Evolutionary conservation across 2,888 invertebrate genomes (phyloP).

Genomic region (Ditylenchus weischeri): DNA sequence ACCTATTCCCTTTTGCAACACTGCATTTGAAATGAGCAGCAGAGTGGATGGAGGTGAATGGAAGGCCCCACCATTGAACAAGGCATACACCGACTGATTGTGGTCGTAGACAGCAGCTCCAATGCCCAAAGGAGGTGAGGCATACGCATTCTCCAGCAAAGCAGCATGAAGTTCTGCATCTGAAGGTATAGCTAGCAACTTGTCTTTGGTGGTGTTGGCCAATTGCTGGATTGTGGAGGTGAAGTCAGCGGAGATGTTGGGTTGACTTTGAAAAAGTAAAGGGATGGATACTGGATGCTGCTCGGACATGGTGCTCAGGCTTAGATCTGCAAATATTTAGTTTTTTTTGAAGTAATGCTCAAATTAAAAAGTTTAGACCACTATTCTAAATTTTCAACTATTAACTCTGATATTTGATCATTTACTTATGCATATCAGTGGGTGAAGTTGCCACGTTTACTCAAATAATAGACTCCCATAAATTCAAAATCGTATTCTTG

Average conservation of each 20-base stretch:
- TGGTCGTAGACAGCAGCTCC: conserved; percentile 27
- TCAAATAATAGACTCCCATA: too few relatives aligned
- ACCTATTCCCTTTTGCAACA: conserved; percentile 28
- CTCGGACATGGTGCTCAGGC: conserved; percentile 8
- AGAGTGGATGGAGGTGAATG: conserved; percentile 35
- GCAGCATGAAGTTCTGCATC: conserved; percentile 18
- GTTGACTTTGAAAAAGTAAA: conserved; percentile 17
- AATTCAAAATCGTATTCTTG: too few relatives aligned
- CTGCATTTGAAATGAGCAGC: conserved; percentile 31
- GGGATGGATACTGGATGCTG: conserved; percentile 30
- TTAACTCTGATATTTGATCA: too few relatives aligned
- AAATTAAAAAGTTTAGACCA: too few relatives aligned
- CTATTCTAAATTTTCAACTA: too few relatives aligned
- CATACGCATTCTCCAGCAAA: conserved; percentile 8
- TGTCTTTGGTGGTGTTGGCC: conserved; percentile 2
- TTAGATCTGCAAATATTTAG: conserved; percentile 24
- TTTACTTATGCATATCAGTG: too few relatives aligned
- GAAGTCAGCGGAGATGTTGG: conserved; percentile 12
- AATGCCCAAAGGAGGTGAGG: conserved; percentile 32
- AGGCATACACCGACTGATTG: conserved; percentile 28
- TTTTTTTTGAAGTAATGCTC: too few relatives aligned
- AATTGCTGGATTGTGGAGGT: conserved; percentile 26
- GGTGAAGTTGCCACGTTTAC: too few relatives aligned
- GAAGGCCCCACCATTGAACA: conserved; percentile 38
- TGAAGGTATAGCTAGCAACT: conserved; percentile 18